Base-by-base conservation (phyloP, 1,140 invertebrate species). In the Drosophila asahinai region DNA sequence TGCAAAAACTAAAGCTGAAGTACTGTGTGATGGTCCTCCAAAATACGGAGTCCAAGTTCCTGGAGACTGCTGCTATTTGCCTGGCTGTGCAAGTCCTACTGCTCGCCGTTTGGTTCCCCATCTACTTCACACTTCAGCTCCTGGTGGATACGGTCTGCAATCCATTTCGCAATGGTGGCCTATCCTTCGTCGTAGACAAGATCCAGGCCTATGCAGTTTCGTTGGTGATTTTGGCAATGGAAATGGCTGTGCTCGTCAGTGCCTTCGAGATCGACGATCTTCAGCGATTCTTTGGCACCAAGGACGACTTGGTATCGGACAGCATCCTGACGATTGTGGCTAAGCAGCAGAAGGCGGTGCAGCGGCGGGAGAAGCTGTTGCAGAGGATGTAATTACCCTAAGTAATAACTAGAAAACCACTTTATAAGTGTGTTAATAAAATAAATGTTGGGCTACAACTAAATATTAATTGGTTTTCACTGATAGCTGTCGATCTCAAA, bases 251-350 rank as follows among this genome's bases (percentile, higher is more conserved):
- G 1, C 1, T 74, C 1, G 15, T 27, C 5, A 40, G 22, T 8
- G 7, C 7, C 3, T 54, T 72, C 15, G n/a, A 42, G 17, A 72
- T 75, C 22, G 17, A 42, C 1, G 72, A 73, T 27, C 12, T 73
- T 12, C 67, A 55, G n/a, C 9, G 33, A 15, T 47, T 72, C 22
- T 75, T 48, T 12, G 67, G 67, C 2, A 11, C 0, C 15, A 30
- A 55, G 42, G 72, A 75, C 0, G 67, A 74, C 40, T 60, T 42
- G 1, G 2, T 54, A 3, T 55, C 71, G 1, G 8, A 33, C 0
- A 75, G 67, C 51, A n/a, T n/a, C 19, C 27, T 74, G 4, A 25
- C 55, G 0, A 3, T 71, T 12, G 25, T 74, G n/a, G 36, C 17
- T 5, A 0, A 22, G 1, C 45, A 73, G n/a, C 19, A 52, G 15